phyloP scores from a whole-genome alignment of 2,888 invertebrate genomes.

The Eupithecia vulgata region DNA sequence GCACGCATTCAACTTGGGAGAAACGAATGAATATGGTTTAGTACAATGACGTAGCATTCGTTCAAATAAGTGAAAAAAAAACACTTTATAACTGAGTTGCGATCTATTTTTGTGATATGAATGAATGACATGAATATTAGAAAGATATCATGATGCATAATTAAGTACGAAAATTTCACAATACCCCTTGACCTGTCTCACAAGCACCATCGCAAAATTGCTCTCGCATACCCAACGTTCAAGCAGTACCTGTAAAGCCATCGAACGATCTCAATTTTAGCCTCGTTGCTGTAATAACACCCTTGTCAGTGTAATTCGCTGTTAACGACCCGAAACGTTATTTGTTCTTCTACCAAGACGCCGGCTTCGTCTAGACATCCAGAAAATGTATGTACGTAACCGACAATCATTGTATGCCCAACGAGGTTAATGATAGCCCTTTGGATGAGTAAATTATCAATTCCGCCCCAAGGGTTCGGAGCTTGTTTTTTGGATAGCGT shows the following conservation, averaged over 20 bases:
- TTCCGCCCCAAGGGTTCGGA: conserved; percentile 77
- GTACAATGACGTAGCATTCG: background rate
- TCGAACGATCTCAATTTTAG: conserved; percentile 55
- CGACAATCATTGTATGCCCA: conserved; percentile 77
- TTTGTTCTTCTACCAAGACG: conserved; percentile 79
- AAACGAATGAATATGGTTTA: background rate
- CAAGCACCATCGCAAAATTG: conserved; percentile 20
- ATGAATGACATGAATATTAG: background rate
- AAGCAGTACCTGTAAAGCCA: conserved; percentile 55
- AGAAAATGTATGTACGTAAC: conserved; percentile 73
- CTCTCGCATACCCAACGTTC: conserved; percentile 17
- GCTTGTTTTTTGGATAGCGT: conserved; percentile 74
- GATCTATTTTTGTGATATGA: background rate
- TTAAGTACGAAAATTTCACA: background rate
- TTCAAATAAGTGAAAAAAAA: background rate
- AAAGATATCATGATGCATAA: background rate
- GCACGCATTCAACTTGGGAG: background rate
- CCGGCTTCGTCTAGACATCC: conserved; percentile 62
- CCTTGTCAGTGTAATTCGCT: conserved; percentile 70
- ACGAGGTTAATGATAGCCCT: conserved; percentile 81
- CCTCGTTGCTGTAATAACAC: conserved; percentile 71
- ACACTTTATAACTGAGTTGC: too few species aligned
- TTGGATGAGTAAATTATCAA: conserved; percentile 83
- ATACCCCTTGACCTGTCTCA: conserved; percentile 16
- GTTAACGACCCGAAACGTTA: conserved; percentile 81